These are phyloP conservation scores for Anagyrus pseudococci DNA, from an alignment of 2,888 invertebrate species.

Conservation along the genomic window DNA sequence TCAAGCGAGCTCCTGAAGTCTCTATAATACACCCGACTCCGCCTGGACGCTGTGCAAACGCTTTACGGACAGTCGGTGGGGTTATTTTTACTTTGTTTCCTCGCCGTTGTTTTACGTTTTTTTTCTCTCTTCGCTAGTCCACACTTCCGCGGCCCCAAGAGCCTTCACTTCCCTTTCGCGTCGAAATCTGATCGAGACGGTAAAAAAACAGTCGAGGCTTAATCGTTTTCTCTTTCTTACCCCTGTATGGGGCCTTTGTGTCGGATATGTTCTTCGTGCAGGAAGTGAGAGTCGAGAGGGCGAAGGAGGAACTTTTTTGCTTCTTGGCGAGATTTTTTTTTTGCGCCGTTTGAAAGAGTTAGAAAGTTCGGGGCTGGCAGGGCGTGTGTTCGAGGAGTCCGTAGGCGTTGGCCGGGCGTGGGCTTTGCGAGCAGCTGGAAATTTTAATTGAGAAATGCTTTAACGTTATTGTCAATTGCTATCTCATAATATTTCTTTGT, in stretches of 20 bases:
- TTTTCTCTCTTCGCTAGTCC: not conserved
- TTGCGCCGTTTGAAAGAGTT: too few relatives aligned
- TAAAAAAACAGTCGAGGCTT: constrained; percentile 19
- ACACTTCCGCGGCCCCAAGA: not conserved
- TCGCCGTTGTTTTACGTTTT: not conserved
- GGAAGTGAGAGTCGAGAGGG: not conserved
- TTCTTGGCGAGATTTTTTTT: not conserved
- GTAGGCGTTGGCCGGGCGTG: too few relatives aligned
- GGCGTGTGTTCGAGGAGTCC: too few relatives aligned
- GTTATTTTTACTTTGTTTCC: not conserved
- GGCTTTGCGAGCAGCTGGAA: too few relatives aligned
- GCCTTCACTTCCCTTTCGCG: constrained; percentile 2
- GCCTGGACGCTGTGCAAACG: too few relatives aligned
- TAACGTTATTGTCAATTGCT: too few relatives aligned
- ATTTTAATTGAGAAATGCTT: too few relatives aligned
- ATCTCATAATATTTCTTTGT: too few relatives aligned
- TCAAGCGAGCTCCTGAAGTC: too few relatives aligned
- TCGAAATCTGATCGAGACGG: constrained; percentile 36
- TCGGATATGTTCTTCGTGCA: not conserved
- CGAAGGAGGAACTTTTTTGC: constrained; percentile 3
- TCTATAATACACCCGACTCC: too few relatives aligned
- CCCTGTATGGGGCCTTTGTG: not conserved
- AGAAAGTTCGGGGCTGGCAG: too few relatives aligned
- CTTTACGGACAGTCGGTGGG: too few relatives aligned
- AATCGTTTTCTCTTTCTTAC: not conserved